A percentile compares a stretch with the other conserved stretches of the same genome.
Conservation (phyloP, 2,113 vertebrate genomes). For the Craseonycteris thonglongyai region DNA sequence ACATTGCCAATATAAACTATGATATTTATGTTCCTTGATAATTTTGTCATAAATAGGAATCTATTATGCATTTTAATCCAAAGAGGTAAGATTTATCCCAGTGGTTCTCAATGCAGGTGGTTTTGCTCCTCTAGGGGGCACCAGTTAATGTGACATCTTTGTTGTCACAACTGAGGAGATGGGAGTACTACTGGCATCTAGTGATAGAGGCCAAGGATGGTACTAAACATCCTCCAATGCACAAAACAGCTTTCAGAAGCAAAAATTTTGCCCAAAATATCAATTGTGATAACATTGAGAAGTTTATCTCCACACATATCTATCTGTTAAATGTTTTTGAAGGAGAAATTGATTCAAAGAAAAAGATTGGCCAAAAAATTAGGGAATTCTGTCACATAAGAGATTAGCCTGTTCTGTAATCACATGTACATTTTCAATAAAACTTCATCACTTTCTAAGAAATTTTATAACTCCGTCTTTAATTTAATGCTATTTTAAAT, state of each 20-base stretch:
- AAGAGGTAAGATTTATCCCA: neutral
- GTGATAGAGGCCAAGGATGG: neutral
- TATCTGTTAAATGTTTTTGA: neutral
- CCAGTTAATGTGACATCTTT: neutral
- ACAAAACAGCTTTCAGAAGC: rapidly evolving
- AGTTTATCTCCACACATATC: neutral
- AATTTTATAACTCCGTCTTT: neutral
- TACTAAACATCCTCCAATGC: neutral
- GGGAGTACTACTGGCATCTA: neutral
- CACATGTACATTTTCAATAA: neutral
- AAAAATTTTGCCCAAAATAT: neutral
- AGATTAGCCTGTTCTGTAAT: neutral
- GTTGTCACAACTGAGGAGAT: neutral
- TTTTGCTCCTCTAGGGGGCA: neutral
- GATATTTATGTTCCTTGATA: neutral
- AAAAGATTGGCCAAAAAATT: neutral
- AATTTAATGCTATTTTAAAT: neutral
- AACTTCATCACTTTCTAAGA: neutral
- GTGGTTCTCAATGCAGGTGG: neutral
- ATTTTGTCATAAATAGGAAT: neutral
- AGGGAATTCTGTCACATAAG: neutral
- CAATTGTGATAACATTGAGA: neutral
- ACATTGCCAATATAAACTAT: neutral
- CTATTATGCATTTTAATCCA: neutral
- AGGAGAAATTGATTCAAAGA: neutral